Evolutionary conservation across 2,888 invertebrate genomes (phyloP), one percentile per base, ranked within the genome.

Genomic region (Dicranocentrus wangi): DNA sequence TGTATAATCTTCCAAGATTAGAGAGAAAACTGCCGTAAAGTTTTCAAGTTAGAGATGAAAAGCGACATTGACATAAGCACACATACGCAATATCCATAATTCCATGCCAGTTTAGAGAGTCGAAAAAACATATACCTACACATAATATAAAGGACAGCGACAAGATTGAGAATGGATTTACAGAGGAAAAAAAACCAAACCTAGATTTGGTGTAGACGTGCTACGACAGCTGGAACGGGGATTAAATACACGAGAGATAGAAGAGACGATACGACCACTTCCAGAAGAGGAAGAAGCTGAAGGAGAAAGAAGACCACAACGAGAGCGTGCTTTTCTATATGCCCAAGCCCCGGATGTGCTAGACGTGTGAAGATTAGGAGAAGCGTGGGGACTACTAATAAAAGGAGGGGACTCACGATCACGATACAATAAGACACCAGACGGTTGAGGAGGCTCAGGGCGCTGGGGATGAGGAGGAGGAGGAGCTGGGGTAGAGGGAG

Each of bases 171-270:
- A 53, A 39, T 47, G 39, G 32, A 47, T 55, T 55, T 55, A n/a
- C 47, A 51, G 39, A 19, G 23, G 61, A 73, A n/a, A 66, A 82
- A 76, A 81, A 66, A 60, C 70, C 82, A 81, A 90, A 96, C 96
- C 96, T 95, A 97, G 91, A 91, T 95, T 95, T 88, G 96, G 96
- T 89, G 96, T 95, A 88, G 96, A 96, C 88, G 93, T 93, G 90
- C 95, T 95, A 87, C 91, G 89, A 87, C 90, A 90, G 85, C 77
- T 71, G 71, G 82, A 89, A 89, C 82, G 88, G 87, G 87, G 88
- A 88, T 85, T 89, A 87, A 85, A 80, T 66, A 80, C 79, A 61
- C 79, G 79, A 51, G 79, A 80, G n/a, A 80, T 58, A 71, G 78
- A 55, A 60, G 79, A 80, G 58, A 71, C 70, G 82, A 63, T 23